Conservation (phyloP, 2,888 invertebrate genomes). For the Horisme vitalbata region DNA sequence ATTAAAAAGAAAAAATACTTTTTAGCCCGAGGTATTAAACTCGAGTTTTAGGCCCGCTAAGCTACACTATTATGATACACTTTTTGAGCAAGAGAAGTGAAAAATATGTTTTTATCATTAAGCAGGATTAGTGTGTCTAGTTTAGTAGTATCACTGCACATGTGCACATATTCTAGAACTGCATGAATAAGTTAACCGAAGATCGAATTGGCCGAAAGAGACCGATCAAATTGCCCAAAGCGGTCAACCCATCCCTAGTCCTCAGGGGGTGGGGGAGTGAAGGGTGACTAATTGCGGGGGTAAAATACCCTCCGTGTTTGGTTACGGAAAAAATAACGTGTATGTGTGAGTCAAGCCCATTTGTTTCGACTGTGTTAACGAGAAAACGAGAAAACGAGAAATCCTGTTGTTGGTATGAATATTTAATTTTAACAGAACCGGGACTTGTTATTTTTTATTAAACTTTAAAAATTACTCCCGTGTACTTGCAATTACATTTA, state of each 20-base stretch:
- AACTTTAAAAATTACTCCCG: slow-evolving; percentile 1
- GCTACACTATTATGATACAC: too few species aligned
- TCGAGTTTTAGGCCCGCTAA: too few species aligned
- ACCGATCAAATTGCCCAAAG: not conserved
- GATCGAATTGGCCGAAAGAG: too few species aligned
- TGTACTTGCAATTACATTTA: too few species aligned
- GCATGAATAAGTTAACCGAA: too few species aligned
- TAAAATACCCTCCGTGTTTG: slow-evolving; percentile 23
- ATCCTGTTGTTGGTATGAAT: slow-evolving; percentile 22
- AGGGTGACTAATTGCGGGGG: slow-evolving; percentile 38
- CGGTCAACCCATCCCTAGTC: slow-evolving; percentile 8
- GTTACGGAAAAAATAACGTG: slow-evolving; percentile 24
- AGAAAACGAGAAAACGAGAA: slow-evolving; percentile 27
- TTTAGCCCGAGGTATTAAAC: too few species aligned
- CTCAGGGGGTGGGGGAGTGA: slow-evolving; percentile 18
- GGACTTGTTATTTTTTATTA: slow-evolving; percentile 11
- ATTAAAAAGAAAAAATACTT: too few species aligned
- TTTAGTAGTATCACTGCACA: too few species aligned
- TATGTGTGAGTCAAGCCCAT: slow-evolving; percentile 18
- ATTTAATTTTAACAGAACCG: slow-evolving; percentile 14
- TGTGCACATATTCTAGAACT: too few species aligned
- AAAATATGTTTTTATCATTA: too few species aligned
- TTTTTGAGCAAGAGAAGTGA: too few species aligned
- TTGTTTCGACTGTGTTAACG: slow-evolving; percentile 22
- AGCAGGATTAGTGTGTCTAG: too few species aligned